Evolutionary conservation across 1,140 invertebrate genomes (phyloP), one percentile per base, ranked within the genome.

Genomic region (Philotrypesis tridentata): DNA sequence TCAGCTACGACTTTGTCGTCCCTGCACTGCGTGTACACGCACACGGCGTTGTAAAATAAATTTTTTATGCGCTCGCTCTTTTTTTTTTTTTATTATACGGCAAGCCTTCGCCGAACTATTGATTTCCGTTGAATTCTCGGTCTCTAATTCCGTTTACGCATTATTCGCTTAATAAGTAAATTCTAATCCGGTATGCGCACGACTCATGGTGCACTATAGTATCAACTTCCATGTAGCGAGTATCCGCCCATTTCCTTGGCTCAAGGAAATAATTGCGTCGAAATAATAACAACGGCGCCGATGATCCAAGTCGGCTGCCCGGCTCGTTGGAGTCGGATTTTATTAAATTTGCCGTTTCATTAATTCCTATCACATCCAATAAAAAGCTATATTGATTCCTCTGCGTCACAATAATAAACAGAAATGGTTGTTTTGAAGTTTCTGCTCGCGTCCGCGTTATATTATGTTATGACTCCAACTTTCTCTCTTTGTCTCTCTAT

Each of bases 381-480:
- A 29, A 65, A 29, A 65, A 29, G 63, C 63, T 65, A 12, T 27
- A 65, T 65, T 29, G 23, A 29, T 65, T 29, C n/a, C 14, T 21
- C 31, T 5, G 21, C 33, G 68, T n/a, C 27, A 61, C 72, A 82
- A 77, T 67, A 70, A 78, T 78, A 60, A 63, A 60, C 33, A 79
- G 61, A 55, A 74, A 82, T 65, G 21, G 48, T 55, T 76, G 23
- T 82, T 73, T 73, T 73, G 17, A 40, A 27, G 68, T 70, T 70
- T 37, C 68, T 70, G 33, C 68, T 31, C 11, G 68, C 31, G 68
- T 70, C 14, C 27, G 63, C 23, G 63, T 29, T 65, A 29, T 29
- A 14, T 55, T 55, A 55, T 55, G 48, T 55, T 55, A 55, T 55
- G 48, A 55, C 48, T 55, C 63, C 25, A 65, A 17, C 63, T 65